Evolutionary conservation across 2,888 invertebrate genomes (phyloP).

Genomic region (Calameuta filiformis): DNA sequence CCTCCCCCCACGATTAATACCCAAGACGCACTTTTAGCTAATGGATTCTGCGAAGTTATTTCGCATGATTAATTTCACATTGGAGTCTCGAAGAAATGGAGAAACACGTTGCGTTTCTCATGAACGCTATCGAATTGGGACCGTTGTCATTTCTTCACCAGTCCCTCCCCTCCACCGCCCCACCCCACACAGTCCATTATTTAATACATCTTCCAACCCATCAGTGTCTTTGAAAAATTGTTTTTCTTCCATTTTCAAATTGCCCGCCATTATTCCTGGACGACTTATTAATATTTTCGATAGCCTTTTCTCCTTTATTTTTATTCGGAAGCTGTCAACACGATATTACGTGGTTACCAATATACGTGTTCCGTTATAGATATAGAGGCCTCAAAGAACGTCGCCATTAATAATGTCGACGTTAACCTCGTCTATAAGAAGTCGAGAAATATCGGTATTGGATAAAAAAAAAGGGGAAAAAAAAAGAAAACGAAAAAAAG

Average conservation of each 20-base stretch:
- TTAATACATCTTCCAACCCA: neutral
- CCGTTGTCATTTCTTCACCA: slow-evolving; percentile 3
- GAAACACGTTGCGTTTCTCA: slow-evolving; percentile 20
- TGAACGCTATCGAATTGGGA: slow-evolving; percentile 1
- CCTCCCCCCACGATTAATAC: neutral
- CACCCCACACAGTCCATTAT: neutral
- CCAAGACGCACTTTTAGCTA: slow-evolving; percentile 31
- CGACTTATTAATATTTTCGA: slow-evolving; percentile 23
- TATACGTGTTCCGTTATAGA: neutral
- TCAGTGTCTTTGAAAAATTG: slow-evolving; percentile 1
- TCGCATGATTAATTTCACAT: slow-evolving; percentile 61
- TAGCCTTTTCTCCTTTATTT: neutral
- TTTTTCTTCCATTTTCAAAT: neutral
- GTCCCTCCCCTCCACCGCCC: slow-evolving; percentile 16
- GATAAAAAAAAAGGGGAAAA: neutral
- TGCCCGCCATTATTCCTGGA: slow-evolving; percentile 4
- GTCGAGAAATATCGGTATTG: neutral
- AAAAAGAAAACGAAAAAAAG: neutral
- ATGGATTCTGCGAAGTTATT: slow-evolving; percentile 61
- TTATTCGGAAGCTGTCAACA: neutral
- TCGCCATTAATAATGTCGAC: neutral
- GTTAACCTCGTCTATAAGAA: neutral
- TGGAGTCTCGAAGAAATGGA: slow-evolving; percentile 33
- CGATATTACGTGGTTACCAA: neutral
- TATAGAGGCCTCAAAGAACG: neutral